Percentiles rank a stretch among this genome's conserved stretches.
These are phyloP conservation scores for Caenorhabditis becei DNA, from an alignment of 2,888 invertebrate genomes.

Conservation along the genomic window DNA sequence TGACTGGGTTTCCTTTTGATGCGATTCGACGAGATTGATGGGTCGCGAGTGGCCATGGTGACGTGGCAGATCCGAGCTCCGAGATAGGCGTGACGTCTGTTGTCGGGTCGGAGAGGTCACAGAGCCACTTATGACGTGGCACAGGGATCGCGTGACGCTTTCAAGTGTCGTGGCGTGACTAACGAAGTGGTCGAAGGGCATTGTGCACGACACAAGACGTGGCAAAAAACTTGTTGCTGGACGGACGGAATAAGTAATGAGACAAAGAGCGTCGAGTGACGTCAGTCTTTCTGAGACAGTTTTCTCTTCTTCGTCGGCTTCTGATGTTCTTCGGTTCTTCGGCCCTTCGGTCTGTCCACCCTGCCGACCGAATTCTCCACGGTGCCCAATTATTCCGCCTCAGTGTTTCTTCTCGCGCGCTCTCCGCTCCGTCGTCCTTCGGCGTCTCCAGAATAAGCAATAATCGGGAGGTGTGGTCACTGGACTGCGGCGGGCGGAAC, in stretches of 20 bases:
- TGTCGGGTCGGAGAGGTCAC: slow-evolving; percentile 1
- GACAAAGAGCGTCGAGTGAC: background rate
- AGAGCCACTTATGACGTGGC: slow-evolving; percentile 30
- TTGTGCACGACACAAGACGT: slow-evolving; percentile 5
- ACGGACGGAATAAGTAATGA: background rate
- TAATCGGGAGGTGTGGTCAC: slow-evolving; percentile 43
- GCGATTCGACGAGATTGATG: slow-evolving; percentile 13
- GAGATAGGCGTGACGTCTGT: slow-evolving; percentile 14
- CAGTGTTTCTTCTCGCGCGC: slow-evolving; percentile 52
- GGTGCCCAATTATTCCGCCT: slow-evolving; percentile 59
- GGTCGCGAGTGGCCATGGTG: background rate
- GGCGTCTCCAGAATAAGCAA: slow-evolving; percentile 48
- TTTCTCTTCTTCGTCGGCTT: slow-evolving; percentile 8
- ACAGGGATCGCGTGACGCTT: slow-evolving; percentile 25
- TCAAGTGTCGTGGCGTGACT: slow-evolving; percentile 22
- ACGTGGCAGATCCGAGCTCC: slow-evolving; percentile 10
- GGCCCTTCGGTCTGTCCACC: background rate
- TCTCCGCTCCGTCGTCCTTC: slow-evolving; percentile 11
- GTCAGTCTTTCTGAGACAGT: background rate
- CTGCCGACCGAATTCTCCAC: slow-evolving; percentile 18
- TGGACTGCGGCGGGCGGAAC: slow-evolving; percentile 4
- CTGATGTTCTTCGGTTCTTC: slow-evolving; percentile 10
- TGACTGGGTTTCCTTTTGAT: slow-evolving; percentile 12
- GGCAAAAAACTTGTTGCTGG: slow-evolving; percentile 2
- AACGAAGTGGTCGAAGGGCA: slow-evolving; percentile 26